Evolutionary conservation across 2,113 vertebrate species (phyloP), one percentile per base, ranked within the genome.

Genomic region (Amia ocellicauda): DNA sequence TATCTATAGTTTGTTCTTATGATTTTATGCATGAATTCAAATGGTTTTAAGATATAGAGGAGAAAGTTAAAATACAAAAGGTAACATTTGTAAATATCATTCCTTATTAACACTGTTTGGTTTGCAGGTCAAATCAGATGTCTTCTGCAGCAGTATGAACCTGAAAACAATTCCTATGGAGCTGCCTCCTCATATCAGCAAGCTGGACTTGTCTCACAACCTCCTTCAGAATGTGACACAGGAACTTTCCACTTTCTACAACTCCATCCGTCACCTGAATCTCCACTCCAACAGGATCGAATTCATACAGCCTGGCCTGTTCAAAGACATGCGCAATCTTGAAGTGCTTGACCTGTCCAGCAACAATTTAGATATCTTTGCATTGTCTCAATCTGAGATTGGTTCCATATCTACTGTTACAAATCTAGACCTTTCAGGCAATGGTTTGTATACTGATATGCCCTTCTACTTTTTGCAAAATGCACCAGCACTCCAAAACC

Each of bases 131-230:
- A 84, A 90, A 59, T 86, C 75, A 5, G 84, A 92, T 54, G 92
- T 74, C 19, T 81, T 83, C 53, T 97, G 95, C 83, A 91, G 86
- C 3, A 70, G 80, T 67, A 86, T 72, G 60, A 86, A 84, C 58
- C 87, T 98, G 19, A 78, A 71, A 4, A 78, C 81, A 13, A 78
- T 93, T 43, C 95, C 95, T 16, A 23, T 0, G 0, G 58, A 71
- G 23, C 86, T 97, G 16, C 88, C 89, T 0, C 56, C 1, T 0
- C 79, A 73, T 9, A 82, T 93, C n/a, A 80, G 86, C 52, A 84
- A 69, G 70, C 84, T 98, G 29, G 86, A 98, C 74, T 84, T 98
- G 2, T 98, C 96, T 0, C 78, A 69, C 8, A 98, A 98, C 71
- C 80, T 87, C 69, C 87, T 98, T 31, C 82, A 77, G 67, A 93